Evolutionary conservation across 2,888 invertebrate species (phyloP), one percentile per base, ranked within the genome.

Genomic region (Celastrina argiolus): DNA sequence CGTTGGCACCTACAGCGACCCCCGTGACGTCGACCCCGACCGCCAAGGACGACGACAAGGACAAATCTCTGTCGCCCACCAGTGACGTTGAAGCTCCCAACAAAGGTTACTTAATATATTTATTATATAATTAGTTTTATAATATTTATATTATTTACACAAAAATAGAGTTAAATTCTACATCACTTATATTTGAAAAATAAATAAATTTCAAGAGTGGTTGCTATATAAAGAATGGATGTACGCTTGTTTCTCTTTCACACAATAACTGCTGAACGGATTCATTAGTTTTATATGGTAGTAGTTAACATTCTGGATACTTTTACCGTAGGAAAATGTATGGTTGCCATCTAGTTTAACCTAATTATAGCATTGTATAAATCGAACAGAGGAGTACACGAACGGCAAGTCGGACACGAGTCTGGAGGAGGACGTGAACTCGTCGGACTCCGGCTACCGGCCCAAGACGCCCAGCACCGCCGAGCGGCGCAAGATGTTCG

Each of bases 401-500:
- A 93, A 93, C 73, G 93, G 93, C 2, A 94, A 93, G 72, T 93
- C 93, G 0, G 94, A 94, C 72, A 93, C 93, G 10, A 93, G 93
- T 26, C 73, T 93, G 63, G 94, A 94, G 69, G 94, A 93, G 69
- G 93, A 93, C 63, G 92, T 93, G 51, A 93, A 92, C 71, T 93
- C 93, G 0, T 93, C 93, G 0, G 94, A 94, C 70, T 93, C 93
- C 0, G 94, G 94, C 12, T 95, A 94, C 76, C 90, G 94, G 64
- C 94, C 94, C 0, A 95, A 95, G 81, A 95, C 96, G 0, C 94
- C 96, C 0, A 94, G 95, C 74, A 96, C 96, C 0, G 95, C 96
- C 0, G 96, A 96, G 77, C 88, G 96, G n/a, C 92, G 96, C 74
- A 96, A 94, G 86, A 83, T 96, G 74, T 95, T 95, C 77, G 95